Evolutionary conservation across 2,113 vertebrate species (phyloP), one percentile per base, ranked within the genome.

Genomic region (Oryzias celebensis): DNA sequence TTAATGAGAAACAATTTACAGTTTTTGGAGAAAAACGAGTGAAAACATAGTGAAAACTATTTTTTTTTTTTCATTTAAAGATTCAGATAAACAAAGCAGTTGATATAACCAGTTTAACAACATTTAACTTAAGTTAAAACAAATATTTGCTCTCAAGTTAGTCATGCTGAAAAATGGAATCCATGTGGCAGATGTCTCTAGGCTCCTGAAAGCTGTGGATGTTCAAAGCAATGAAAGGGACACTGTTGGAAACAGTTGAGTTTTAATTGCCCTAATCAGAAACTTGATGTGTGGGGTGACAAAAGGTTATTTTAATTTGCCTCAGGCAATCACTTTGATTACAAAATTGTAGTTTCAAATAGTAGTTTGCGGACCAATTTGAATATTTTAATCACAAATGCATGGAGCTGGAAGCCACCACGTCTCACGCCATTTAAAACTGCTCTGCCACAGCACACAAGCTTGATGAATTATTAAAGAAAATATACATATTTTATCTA

Each of bases 231-330:
- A 49, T 42, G 4, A 24, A 69, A 54, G 46, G 53, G 62, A 68
- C 52, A 60, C 5, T 22, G 26, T 28, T 50, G 47, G 47, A 69
- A 78, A 83, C 60, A 83, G 81, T 80, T 55, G 15, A 82, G 52
- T 74, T 80, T 83, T 76, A 86, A 89, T 88, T 74, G 73, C 64
- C 57, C 67, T 83, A 75, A 87, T 89, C 81, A 81, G 75, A 86
- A 85, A 72, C 56, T 42, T 68, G 63, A 86, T 80, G 62, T 85
- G 82, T 78, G 59, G 24, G 55, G 80, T 77, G 73, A 84, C 77
- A 78, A 78, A 79, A 75, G 84, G 81, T 84, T 71, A 71, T 70
- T 83, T 73, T 47, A 71, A 85, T 88, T 83, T 71, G 65, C 71
- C 68, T 7, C 45, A 78, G 60, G 73, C 72, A 78, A 84, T 83